A percentile compares a stretch with the other conserved stretches of the same genome.
phyloP scores from a whole-genome alignment of 1,140 invertebrate genomes.

The Cephus cinctus region DNA sequence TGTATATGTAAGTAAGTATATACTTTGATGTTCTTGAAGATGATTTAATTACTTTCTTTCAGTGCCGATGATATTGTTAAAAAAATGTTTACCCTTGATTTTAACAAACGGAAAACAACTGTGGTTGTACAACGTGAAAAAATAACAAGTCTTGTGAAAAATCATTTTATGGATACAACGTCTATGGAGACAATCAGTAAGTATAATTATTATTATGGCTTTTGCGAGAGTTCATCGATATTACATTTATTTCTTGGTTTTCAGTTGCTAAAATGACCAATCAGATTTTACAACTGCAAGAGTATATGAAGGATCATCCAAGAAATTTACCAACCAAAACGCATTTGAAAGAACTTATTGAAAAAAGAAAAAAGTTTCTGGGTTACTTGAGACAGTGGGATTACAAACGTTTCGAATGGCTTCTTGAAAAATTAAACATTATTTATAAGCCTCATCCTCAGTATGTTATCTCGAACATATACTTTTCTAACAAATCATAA shows the following conservation, averaged over 20 bases:
- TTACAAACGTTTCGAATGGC: constrained; percentile 83
- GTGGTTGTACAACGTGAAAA: constrained; percentile 44
- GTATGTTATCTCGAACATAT: constrained; percentile 46
- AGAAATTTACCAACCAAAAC: constrained; percentile 58
- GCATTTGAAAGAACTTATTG: constrained; percentile 70
- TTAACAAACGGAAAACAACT: constrained; percentile 47
- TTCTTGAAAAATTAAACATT: constrained; percentile 78
- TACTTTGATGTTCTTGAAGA: neutral
- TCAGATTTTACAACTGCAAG: constrained; percentile 59
- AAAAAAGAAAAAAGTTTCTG: constrained; percentile 71
- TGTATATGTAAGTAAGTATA: neutral
- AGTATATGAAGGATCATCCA: constrained; percentile 52
- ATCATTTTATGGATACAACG: constrained; percentile 57
- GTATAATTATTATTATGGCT: constrained; percentile 9
- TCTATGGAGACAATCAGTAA: constrained; percentile 62
- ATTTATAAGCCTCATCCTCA: constrained; percentile 68
- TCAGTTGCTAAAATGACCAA: constrained; percentile 60
- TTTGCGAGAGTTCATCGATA: neutral
- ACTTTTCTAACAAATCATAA: neutral
- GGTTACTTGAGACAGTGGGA: constrained; percentile 70
- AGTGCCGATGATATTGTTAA: constrained; percentile 61
- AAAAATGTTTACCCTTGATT: constrained; percentile 60
- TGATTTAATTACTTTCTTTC: constrained; percentile 3
- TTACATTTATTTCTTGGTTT: constrained; percentile 22
- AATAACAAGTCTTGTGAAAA: constrained; percentile 55